phyloP scores from a whole-genome alignment of 2,888 invertebrate species.

The Bruchidius siliquastri region DNA sequence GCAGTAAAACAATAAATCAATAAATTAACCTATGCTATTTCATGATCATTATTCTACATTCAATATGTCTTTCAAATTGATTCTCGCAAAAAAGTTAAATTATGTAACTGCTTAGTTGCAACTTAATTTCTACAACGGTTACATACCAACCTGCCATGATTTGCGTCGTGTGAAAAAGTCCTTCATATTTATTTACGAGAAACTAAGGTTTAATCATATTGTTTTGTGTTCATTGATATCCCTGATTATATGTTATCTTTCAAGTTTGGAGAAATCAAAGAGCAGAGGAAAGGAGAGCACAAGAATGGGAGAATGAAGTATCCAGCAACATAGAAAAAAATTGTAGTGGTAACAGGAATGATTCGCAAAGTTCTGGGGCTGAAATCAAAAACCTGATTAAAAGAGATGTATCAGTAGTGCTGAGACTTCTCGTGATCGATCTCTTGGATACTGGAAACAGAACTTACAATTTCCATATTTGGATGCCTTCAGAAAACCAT shows the following conservation, averaged over 20 bases:
- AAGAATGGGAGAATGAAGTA: conserved; percentile 52
- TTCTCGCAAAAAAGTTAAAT: no score
- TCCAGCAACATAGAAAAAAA: conserved; percentile 54
- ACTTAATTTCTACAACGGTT: no score
- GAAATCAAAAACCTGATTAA: conserved; percentile 9
- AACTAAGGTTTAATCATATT: no score
- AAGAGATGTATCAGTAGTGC: conserved; percentile 46
- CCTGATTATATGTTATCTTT: conserved; percentile 6
- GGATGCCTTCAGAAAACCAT: conserved; percentile 64
- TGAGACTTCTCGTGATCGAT: conserved; percentile 49
- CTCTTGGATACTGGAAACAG: conserved; percentile 30
- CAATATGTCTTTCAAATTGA: no score
- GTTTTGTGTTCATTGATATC: no score
- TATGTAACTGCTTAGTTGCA: no score
- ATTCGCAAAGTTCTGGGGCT: conserved; percentile 24
- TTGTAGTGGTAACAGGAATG: conserved; percentile 51
- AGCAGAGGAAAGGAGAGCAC: conserved; percentile 40
- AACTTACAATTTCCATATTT: conserved; percentile 58
- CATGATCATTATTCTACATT: no score
- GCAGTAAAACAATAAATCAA: no score
- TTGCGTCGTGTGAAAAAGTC: no score
- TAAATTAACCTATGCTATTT: no score
- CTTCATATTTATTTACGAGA: no score
- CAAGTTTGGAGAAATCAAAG: conserved; percentile 45
- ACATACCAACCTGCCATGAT: no score